A percentile compares a stretch with the other conserved stretches of the same genome.
These are phyloP conservation scores for Leptoclinus maculatus DNA, from an alignment of 2,797 vertebrate species.

Conservation along the genomic window DNA sequence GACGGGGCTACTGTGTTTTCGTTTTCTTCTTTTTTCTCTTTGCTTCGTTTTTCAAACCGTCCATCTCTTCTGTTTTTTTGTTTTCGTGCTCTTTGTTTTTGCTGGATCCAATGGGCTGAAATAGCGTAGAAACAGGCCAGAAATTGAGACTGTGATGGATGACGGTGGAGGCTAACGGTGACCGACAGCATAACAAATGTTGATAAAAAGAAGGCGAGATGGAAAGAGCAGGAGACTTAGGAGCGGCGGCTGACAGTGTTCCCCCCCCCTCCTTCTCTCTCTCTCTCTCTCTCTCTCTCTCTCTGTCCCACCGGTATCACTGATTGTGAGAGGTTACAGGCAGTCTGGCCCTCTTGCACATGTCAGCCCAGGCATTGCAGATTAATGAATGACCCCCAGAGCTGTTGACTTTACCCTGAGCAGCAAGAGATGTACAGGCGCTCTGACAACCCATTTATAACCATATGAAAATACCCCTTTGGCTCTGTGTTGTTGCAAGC, in stretches of 20 bases:
- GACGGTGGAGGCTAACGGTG: constrained; percentile 27
- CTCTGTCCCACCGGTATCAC: constrained; percentile 37
- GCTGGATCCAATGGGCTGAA: constrained; percentile 23
- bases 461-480: constrained; percentile 66
- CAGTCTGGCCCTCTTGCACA: constrained; percentile 44
- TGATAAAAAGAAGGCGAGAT: constrained; percentile 44
- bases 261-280: no score
- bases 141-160: constrained; percentile 57
- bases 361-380: constrained; percentile 53
- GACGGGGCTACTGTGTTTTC: neutral
- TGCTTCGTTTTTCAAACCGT: constrained; percentile 23
- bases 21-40: constrained; percentile 12
- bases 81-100: constrained; percentile 33
- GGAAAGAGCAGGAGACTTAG: constrained; percentile 25
- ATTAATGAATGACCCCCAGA: constrained; percentile 74
- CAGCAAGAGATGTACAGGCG: constrained; percentile 64
- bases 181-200: constrained; percentile 28
- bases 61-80: constrained; percentile 22
- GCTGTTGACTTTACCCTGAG: constrained; percentile 82
- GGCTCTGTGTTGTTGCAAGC: constrained; percentile 52
- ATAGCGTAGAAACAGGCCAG: constrained; percentile 4
- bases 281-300: neutral
- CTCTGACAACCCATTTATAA: constrained; percentile 76
- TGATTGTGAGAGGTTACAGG: constrained; percentile 50
- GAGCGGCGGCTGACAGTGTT: constrained; percentile 14